Percentiles rank a stretch among this genome's conserved stretches.
phyloP scores from a whole-genome alignment of 2,113 vertebrate genomes.

The Urocolius indicus region DNA sequence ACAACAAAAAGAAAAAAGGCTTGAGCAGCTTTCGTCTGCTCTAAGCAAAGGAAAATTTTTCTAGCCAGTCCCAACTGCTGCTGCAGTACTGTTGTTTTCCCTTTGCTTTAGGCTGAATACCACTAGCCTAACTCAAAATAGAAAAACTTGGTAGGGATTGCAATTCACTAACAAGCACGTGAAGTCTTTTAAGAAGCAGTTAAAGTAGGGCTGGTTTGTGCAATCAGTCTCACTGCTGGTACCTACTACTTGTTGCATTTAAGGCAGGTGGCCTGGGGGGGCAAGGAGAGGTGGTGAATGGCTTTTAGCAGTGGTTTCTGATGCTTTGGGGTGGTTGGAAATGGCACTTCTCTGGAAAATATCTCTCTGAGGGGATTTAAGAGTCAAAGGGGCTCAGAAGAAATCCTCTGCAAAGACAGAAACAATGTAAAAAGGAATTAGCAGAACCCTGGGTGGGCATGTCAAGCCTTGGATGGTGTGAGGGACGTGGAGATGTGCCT shows the following conservation, averaged over 20 bases:
- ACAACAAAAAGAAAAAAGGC: background rate
- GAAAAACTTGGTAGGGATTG: background rate
- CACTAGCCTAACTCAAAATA: background rate
- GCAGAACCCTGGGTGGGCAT: accelerated
- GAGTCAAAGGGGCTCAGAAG: accelerated
- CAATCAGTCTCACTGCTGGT: background rate
- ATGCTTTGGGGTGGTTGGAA: accelerated
- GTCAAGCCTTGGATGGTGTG: background rate
- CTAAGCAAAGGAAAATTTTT: background rate
- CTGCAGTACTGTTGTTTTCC: background rate
- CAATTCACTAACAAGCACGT: background rate
- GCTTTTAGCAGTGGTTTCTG: background rate
- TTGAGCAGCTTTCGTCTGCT: background rate
- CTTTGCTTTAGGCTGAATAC: background rate
- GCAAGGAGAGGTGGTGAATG: accelerated
- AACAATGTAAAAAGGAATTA: background rate
- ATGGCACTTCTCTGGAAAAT: accelerated
- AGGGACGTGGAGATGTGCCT: background rate
- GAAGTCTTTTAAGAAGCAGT: background rate
- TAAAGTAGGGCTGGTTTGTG: background rate
- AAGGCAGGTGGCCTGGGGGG: background rate
- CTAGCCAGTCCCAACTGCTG: background rate
- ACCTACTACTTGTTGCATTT: background rate
- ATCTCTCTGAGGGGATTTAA: accelerated
- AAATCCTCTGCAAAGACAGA: accelerated